These are phyloP conservation scores for Panurus biarmicus DNA, from an alignment of 2,113 vertebrate genomes.

Conservation along the genomic window DNA sequence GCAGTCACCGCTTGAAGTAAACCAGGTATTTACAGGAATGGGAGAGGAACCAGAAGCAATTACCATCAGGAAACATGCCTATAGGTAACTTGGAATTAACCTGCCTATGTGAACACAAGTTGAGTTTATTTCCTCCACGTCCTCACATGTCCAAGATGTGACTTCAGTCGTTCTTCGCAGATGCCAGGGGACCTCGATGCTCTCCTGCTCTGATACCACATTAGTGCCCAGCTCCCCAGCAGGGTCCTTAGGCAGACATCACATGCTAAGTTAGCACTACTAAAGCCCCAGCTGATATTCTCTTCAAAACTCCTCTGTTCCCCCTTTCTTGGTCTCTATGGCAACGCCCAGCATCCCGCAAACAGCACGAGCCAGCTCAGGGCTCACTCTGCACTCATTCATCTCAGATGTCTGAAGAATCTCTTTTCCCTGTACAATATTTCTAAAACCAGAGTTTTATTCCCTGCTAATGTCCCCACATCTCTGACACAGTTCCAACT, in stretches of 20 bases:
- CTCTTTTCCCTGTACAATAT: not conserved
- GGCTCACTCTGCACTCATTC: not conserved
- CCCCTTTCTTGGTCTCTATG: not conserved
- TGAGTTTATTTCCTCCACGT: not conserved
- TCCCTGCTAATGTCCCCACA: not conserved
- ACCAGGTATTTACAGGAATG: not conserved
- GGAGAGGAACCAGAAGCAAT: not conserved
- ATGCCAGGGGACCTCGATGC: fast-evolving
- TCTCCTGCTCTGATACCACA: not conserved
- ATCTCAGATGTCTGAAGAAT: not conserved
- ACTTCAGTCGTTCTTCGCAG: fast-evolving
- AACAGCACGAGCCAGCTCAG: not conserved
- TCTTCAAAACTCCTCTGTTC: not conserved
- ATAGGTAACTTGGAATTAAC: not conserved
- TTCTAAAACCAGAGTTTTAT: not conserved
- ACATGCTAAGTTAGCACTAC: not conserved
- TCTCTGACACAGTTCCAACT: not conserved
- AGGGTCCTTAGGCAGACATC: not conserved
- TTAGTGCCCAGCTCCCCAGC: fast-evolving
- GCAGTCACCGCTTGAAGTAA: not conserved
- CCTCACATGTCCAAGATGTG: fast-evolving
- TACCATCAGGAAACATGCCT: not conserved
- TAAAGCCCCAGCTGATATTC: not conserved
- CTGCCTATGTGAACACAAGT: not conserved
- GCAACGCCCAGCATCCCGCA: not conserved